A percentile compares a stretch with the other conserved stretches of the same genome.
These are phyloP conservation scores for Myanophis thanlyinensis DNA, from an alignment of 2,113 vertebrate genomes.

Conservation along the genomic window DNA sequence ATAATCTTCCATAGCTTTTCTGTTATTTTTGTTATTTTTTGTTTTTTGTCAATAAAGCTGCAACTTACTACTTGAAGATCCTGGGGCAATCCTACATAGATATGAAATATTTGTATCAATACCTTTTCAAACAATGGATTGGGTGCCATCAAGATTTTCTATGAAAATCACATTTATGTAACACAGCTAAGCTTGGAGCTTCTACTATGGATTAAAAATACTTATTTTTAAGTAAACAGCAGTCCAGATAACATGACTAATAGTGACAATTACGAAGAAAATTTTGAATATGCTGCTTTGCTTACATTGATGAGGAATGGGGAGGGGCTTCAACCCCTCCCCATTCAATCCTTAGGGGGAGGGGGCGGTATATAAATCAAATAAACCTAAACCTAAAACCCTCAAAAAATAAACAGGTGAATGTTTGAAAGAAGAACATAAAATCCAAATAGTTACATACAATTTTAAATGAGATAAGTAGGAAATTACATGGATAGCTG, in stretches of 20 bases:
- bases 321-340: background rate
- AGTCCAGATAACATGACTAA: background rate
- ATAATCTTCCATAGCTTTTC: background rate
- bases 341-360: no score
- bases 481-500: background rate
- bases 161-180: background rate
- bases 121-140: background rate
- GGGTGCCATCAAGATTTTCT: background rate
- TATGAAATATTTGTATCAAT: background rate
- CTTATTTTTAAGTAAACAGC: background rate
- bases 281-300: background rate
- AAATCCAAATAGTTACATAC: background rate
- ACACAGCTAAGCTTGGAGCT: background rate
- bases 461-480: background rate
- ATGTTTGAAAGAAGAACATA: background rate
- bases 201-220: background rate
- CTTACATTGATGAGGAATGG: background rate
- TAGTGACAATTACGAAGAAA: background rate
- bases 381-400: no score
- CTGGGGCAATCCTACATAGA: background rate
- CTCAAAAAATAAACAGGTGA: background rate
- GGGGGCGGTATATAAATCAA: no score
- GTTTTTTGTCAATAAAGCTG: background rate
- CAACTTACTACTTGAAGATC: background rate
- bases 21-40: background rate